A percentile compares a stretch with the other conserved stretches of the same genome.
Evolutionary conservation across 2,888 invertebrate species (phyloP).

Genomic region (Pherbina coryleti): DNA sequence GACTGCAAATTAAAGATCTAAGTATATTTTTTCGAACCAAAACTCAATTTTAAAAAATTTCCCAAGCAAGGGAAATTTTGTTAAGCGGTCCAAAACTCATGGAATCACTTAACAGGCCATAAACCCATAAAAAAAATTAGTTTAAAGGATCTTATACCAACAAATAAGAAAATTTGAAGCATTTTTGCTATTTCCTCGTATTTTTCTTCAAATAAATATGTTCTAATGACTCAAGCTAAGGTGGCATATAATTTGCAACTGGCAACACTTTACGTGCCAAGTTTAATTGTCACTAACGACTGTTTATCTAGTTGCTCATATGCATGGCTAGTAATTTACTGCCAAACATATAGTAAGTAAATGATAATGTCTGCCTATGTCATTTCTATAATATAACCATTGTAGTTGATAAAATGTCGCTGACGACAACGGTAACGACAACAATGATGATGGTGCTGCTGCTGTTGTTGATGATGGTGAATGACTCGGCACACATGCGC

Average conservation of each 20-base stretch:
- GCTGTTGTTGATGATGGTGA: conserved; percentile 48
- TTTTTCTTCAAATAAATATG: neutral
- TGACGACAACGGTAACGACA: conserved; percentile 30
- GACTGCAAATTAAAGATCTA: too few species aligned
- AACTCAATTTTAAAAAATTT: too few species aligned
- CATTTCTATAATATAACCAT: neutral
- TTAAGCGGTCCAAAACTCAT: too few species aligned
- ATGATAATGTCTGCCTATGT: neutral
- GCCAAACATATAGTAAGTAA: too few species aligned
- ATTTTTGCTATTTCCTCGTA: too few species aligned
- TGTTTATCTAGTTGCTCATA: conserved; percentile 4
- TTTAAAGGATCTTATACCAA: too few species aligned
- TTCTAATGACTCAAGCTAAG: neutral
- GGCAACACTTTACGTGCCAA: conserved; percentile 42
- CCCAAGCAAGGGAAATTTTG: too few species aligned
- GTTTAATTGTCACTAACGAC: conserved; percentile 39
- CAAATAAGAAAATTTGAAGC: too few species aligned
- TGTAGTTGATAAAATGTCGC: conserved; percentile 23
- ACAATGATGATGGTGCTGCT: conserved; percentile 48
- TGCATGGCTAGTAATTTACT: neutral
- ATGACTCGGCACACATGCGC: conserved; percentile 60
- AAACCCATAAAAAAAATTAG: too few species aligned
- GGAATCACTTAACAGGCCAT: too few species aligned
- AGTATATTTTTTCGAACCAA: too few species aligned
- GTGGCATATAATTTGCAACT: neutral